Conservation (phyloP, 2,888 invertebrate species). For the Diogma glabrata region DNA sequence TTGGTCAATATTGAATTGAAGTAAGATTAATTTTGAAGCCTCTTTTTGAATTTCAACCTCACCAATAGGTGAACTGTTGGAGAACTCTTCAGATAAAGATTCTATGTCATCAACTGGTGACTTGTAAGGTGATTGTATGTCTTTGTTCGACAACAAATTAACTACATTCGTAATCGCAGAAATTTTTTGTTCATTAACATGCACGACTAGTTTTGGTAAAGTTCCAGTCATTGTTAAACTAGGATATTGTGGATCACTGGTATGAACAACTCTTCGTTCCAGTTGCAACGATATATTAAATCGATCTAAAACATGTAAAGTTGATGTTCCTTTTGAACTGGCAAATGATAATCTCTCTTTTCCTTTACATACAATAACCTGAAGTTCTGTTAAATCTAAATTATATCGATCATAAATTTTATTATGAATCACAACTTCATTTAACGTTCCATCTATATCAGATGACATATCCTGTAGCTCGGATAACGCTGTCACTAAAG, state of each 20-base stretch:
- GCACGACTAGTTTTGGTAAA: constrained; percentile 75
- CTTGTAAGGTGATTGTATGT: constrained; percentile 2
- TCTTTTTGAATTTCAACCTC: constrained; percentile 11
- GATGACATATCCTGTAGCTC: constrained; percentile 28
- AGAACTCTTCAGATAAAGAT: background rate
- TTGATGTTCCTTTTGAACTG: constrained; percentile 70
- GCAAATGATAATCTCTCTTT: constrained; percentile 86
- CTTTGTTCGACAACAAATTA: constrained; percentile 31
- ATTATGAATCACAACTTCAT: constrained; percentile 50
- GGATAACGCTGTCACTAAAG: constrained; percentile 28
- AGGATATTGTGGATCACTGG: constrained; percentile 78
- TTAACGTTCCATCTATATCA: constrained; percentile 46
- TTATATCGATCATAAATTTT: constrained; percentile 67
- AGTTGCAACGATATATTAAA: constrained; percentile 61
- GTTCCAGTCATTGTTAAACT: constrained; percentile 72
- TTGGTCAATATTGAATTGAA: constrained; percentile 80
- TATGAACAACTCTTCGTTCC: constrained; percentile 69
- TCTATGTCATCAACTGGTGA: background rate
- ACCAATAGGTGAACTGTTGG: constrained; percentile 8
- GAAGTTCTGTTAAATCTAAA: constrained; percentile 69
- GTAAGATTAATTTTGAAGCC: constrained; percentile 51
- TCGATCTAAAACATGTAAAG: constrained; percentile 73
- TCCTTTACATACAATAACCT: constrained; percentile 78
- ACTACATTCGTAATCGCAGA: constrained; percentile 48
- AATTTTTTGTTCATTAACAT: constrained; percentile 86